Percentiles rank a stretch among this genome's conserved stretches.
phyloP scores from a whole-genome alignment of 1,140 invertebrate genomes.

The Ruditapes philippinarum region DNA sequence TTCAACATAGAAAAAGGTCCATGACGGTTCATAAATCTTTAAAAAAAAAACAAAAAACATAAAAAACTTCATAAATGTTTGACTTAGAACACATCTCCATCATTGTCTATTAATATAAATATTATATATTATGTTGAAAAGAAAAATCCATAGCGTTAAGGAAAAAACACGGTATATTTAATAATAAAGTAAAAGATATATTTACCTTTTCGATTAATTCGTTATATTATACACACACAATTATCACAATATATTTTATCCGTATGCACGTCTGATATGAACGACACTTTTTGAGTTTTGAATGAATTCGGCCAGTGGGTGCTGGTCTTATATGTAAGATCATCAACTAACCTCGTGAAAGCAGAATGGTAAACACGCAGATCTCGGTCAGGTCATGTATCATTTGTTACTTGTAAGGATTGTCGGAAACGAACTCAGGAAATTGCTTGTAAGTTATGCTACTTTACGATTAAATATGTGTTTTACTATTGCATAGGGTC shows the following conservation, averaged over 20 bases:
- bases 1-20: too few relatives aligned
- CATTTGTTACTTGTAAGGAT: neutral
- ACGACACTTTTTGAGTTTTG: neutral
- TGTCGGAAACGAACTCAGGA: neutral
- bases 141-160: too few relatives aligned
- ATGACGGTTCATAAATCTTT: too few relatives aligned
- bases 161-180: too few relatives aligned
- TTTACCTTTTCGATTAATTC: neutral
- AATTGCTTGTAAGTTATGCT: neutral
- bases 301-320: constrained; percentile 37
- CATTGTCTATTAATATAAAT: neutral
- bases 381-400: constrained; percentile 51
- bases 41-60: too few relatives aligned
- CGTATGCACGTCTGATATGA: neutral
- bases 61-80: too few relatives aligned
- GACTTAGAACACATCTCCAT: neutral
- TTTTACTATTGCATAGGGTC: too few relatives aligned
- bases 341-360: constrained; percentile 53
- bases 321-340: constrained; percentile 23
- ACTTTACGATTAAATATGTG: too few relatives aligned
- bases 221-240: neutral
- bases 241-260: neutral
- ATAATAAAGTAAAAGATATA: constrained; percentile 1
- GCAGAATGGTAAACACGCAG: constrained; percentile 50
- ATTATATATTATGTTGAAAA: neutral